These are phyloP conservation scores for Aquatica leii DNA, from an alignment of 2,888 invertebrate species.

Conservation along the genomic window DNA sequence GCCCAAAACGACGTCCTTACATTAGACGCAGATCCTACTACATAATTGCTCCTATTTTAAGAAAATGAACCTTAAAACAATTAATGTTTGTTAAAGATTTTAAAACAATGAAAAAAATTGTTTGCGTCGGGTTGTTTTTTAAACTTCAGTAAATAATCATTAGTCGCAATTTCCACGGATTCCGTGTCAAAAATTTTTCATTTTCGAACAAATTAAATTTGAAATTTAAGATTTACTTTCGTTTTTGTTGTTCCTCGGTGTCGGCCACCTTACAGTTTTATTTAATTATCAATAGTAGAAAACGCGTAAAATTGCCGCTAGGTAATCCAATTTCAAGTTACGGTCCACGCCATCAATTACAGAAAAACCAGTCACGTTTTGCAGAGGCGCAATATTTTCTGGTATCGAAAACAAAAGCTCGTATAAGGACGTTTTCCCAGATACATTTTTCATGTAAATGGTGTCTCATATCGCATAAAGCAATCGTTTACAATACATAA, in stretches of 20 bases:
- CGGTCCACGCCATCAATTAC: constrained; percentile 58
- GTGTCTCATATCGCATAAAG: constrained; percentile 64
- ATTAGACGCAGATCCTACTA: constrained; percentile 22
- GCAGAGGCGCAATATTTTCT: constrained; percentile 60
- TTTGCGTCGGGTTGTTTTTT: no score
- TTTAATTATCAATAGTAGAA: constrained; percentile 33
- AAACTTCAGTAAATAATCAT: no score
- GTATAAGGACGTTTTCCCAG: constrained; percentile 60
- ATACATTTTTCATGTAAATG: constrained; percentile 65
- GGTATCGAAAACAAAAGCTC: constrained; percentile 63
- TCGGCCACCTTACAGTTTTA: constrained; percentile 18
- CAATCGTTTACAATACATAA: constrained; percentile 64
- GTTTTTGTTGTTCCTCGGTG: not conserved
- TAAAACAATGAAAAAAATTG: no score
- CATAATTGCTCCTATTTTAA: constrained; percentile 12
- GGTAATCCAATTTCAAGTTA: constrained; percentile 36
- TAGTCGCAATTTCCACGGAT: no score
- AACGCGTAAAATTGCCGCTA: constrained; percentile 33
- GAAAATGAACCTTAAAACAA: constrained; percentile 14
- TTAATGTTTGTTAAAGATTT: constrained; percentile 12
- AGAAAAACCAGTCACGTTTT: constrained; percentile 59
- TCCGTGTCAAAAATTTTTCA: constrained; percentile 7
- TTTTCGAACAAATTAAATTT: constrained; percentile 24
- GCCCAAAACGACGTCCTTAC: constrained; percentile 28
- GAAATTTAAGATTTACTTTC: constrained; percentile 20